Evolutionary conservation across 23 tunicate species (phyloP), one percentile per base, ranked within the genome.

Genomic region (Clavelina lepadiformis): DNA sequence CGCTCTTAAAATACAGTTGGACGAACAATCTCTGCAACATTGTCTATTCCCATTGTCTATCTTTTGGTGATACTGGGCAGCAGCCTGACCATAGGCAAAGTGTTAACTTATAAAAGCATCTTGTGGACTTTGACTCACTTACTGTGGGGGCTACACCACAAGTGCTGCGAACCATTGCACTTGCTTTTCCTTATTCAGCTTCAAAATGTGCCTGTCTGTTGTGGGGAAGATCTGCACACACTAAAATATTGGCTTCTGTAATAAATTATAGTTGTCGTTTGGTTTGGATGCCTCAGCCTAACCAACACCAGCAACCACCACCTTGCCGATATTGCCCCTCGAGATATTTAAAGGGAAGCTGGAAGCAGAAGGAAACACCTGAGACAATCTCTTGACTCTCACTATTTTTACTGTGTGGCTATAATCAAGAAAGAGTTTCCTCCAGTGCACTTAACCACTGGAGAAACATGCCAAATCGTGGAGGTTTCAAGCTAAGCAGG

Each of bases 51-150:
- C 33, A 23, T 13, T n/a, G n/a, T 58, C 13, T 26, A 58, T 58
- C 7, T 23, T 28, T 13, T 13, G 13, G 35, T 58, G 3, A 58
- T 27, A 8, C 59, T 53, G 20, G 20, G 23, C 59, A 24, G 64
- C 64, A 58, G 64, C 33, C 32, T 58, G 32, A 58, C 64, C 8
- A 58, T 13, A 58, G 64, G 15, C n/a, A 58, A 58, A 58, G 64
- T 58, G 8, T 58, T 28, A 28, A 28, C 64, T 30, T 8, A 38
- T 4, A 58, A 58, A 36, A 58, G 32, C 35, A 58, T 28, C 35
- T 28, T 58, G 35, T 5, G 64, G 32, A 58, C 30, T 13, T 38
- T 58, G 7, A 58, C 64, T 30, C 5, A 36, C 30, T 58, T 38
- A 58, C 8, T 30, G 21, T 58, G 64, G 64, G n/a, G 7, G 64